Conservation (phyloP, 2,113 vertebrate genomes). For the Nycticorax nycticorax region DNA sequence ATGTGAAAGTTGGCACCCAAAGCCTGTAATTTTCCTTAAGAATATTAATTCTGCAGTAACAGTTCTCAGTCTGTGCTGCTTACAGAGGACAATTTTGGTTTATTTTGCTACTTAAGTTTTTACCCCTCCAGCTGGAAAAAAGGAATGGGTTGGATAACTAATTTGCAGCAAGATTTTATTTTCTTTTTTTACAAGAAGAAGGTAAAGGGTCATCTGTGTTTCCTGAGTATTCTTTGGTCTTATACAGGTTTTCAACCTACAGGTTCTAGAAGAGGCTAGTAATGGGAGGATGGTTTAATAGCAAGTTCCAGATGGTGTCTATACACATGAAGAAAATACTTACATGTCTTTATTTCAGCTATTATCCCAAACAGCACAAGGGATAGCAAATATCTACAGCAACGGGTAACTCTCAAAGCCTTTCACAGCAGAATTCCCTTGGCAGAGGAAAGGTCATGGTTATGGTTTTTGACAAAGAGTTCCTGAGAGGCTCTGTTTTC, state of each 20-base stretch:
- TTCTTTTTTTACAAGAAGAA: background rate
- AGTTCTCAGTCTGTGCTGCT: background rate
- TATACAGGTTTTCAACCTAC: background rate
- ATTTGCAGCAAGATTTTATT: background rate
- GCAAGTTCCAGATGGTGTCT: background rate
- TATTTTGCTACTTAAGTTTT: background rate
- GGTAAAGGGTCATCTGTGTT: background rate
- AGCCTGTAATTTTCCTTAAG: background rate
- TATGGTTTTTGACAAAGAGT: background rate
- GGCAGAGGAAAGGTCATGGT: slow-evolving; percentile 6
- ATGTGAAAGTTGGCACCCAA: background rate
- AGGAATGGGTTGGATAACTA: background rate
- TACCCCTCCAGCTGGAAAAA: background rate
- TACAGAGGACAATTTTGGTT: background rate
- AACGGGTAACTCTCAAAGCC: background rate
- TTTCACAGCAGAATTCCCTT: background rate
- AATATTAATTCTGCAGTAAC: background rate
- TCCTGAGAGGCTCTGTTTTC: background rate
- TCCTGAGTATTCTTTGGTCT: background rate
- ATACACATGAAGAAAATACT: background rate
- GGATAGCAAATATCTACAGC: background rate
- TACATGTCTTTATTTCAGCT: background rate
- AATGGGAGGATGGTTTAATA: background rate
- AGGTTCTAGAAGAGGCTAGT: background rate
- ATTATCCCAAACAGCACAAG: background rate